Evolutionary conservation across 2,888 invertebrate species (phyloP).

Genomic region (Notodromas monacha): DNA sequence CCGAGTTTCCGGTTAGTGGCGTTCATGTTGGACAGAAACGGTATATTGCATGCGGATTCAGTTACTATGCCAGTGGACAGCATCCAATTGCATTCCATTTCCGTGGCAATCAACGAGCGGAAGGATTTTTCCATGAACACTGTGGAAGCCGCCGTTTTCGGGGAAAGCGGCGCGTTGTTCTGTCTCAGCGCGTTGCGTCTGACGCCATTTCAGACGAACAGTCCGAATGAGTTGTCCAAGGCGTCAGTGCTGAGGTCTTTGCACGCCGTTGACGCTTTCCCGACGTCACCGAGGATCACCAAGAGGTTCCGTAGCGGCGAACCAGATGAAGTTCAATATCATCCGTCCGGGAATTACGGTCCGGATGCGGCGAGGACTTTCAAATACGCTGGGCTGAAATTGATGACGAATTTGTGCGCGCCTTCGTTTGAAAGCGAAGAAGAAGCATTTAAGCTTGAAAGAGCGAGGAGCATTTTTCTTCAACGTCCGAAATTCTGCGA

Average conservation of each 20-base stretch:
- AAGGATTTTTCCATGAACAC: slow-evolving; percentile 73
- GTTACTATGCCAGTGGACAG: slow-evolving; percentile 22
- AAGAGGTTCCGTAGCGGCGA: background rate
- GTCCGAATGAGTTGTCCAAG: slow-evolving; percentile 45
- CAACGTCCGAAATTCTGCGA: too few relatives aligned
- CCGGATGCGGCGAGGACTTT: slow-evolving; percentile 80
- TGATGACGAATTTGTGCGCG: too few relatives aligned
- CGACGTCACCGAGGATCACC: too few relatives aligned
- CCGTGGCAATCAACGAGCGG: slow-evolving; percentile 35
- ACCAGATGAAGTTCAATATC: slow-evolving; percentile 27
- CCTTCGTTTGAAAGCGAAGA: too few relatives aligned
- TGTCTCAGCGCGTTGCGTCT: slow-evolving; percentile 63
- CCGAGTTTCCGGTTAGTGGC: slow-evolving; percentile 22
- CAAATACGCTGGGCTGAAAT: too few relatives aligned
- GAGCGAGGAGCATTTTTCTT: too few relatives aligned
- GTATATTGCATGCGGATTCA: slow-evolving; percentile 21
- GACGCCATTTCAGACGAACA: slow-evolving; percentile 66
- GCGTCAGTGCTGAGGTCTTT: background rate
- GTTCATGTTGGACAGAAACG: slow-evolving; percentile 16
- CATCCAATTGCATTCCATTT: slow-evolving; percentile 18
- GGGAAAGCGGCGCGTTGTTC: slow-evolving; percentile 75
- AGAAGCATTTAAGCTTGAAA: too few relatives aligned
- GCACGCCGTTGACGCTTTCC: background rate
- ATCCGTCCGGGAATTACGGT: slow-evolving; percentile 61
- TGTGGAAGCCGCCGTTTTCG: slow-evolving; percentile 68